Evolutionary conservation across 2,888 invertebrate genomes (phyloP).

Genomic region (Nycteola revayana): DNA sequence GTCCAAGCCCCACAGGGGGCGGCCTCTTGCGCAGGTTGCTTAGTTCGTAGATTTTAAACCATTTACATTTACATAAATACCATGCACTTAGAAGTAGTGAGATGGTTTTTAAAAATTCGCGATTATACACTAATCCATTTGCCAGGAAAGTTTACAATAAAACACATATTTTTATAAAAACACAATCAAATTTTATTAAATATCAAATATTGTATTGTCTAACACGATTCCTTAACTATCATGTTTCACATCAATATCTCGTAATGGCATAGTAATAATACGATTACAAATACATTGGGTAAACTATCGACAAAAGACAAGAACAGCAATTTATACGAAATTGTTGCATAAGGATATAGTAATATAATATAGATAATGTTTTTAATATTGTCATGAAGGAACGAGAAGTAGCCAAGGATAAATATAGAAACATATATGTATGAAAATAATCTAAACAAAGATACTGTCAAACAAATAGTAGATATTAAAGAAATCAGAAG

Average conservation of each 20-base stretch:
- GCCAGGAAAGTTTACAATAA: slow-evolving; percentile 36
- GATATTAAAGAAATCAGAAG: slow-evolving; percentile 14
- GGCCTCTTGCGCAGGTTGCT: too few relatives aligned
- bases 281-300: slow-evolving; percentile 67
- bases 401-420: slow-evolving; percentile 61
- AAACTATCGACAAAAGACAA: slow-evolving; percentile 47
- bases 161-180: slow-evolving; percentile 63
- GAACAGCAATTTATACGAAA: slow-evolving; percentile 18
- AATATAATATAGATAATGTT: slow-evolving; percentile 26
- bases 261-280: slow-evolving; percentile 65
- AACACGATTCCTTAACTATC: slow-evolving; percentile 81
- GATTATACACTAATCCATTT: too few relatives aligned
- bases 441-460: slow-evolving; percentile 20
- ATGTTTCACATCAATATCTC: slow-evolving; percentile 79
- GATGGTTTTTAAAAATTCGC: too few relatives aligned
- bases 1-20: too few relatives aligned
- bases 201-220: slow-evolving; percentile 83
- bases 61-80: too few relatives aligned
- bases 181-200: slow-evolving; percentile 82
- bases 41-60: too few relatives aligned
- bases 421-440: slow-evolving; percentile 23
- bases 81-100: too few relatives aligned
- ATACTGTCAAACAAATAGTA: too few relatives aligned
- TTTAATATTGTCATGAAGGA: slow-evolving; percentile 69
- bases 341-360: slow-evolving; percentile 21